Evolutionary conservation across 2,113 vertebrate species (phyloP).

Genomic region (Euleptes europaea): DNA sequence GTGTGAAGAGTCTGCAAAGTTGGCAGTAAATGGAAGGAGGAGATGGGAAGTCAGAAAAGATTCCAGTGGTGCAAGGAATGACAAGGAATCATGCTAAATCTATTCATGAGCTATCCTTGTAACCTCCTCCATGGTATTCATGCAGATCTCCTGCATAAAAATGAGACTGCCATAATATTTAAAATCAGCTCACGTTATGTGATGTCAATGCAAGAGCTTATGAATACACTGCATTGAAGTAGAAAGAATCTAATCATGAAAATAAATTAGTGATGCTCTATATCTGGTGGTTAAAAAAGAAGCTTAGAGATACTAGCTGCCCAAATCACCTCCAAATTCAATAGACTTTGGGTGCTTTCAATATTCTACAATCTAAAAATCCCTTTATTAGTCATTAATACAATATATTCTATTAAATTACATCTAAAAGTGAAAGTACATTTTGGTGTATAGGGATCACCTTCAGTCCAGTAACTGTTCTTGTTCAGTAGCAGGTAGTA

Average conservation of each 20-base stretch:
- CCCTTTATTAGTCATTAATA: background rate
- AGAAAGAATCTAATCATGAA: background rate
- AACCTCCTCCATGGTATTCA: background rate
- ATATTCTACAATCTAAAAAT: background rate
- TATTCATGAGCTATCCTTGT: background rate
- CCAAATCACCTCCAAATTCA: background rate
- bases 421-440: background rate
- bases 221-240: conserved; percentile 14
- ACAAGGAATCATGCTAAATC: background rate
- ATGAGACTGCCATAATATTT: background rate
- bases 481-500: conserved; percentile 14
- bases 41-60: background rate
- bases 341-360: background rate
- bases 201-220: background rate
- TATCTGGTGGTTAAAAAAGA: background rate
- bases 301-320: conserved; percentile 2
- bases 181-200: background rate
- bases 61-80: background rate
- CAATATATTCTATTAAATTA: background rate
- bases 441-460: background rate
- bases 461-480: background rate
- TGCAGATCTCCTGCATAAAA: background rate
- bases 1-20: background rate
- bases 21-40: background rate
- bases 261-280: conserved; percentile 22